These are phyloP conservation scores for Dicentrarchus labrax DNA, from an alignment of 2,113 vertebrate genomes.

Conservation along the genomic window DNA sequence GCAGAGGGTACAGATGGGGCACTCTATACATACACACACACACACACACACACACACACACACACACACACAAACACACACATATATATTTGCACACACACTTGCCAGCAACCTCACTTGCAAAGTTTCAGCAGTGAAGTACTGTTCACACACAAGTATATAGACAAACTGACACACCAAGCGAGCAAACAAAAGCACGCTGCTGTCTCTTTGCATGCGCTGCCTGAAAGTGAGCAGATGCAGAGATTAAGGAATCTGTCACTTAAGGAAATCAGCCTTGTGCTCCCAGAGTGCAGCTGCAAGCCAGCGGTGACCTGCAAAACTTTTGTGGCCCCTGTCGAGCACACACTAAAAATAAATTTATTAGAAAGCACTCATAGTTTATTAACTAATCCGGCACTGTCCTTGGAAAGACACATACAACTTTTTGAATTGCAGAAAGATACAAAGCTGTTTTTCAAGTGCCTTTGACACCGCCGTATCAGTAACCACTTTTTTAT, in stretches of 20 bases:
- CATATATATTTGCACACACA: not conserved
- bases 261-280: not conserved
- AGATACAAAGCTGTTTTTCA: constrained; percentile 28
- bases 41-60: constrained; percentile 16
- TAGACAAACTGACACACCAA: constrained; percentile 43
- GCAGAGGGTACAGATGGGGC: constrained; percentile 69
- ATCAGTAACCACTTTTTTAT: not conserved
- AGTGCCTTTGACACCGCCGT: constrained; percentile 11
- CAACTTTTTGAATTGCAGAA: not conserved
- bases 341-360: not conserved
- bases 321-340: not conserved
- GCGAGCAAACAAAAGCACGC: constrained; percentile 25
- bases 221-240: constrained; percentile 48
- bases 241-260: constrained; percentile 29
- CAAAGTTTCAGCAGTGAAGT: constrained; percentile 31
- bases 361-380: not conserved
- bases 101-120: constrained; percentile 20
- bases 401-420: constrained; percentile 41
- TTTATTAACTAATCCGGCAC: not conserved
- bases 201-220: constrained; percentile 28
- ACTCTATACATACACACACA: constrained; percentile 23
- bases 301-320: not conserved
- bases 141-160: constrained; percentile 42
- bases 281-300: not conserved
- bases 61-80: constrained; percentile 30